Evolutionary conservation across 2,113 vertebrate species (phyloP).

Genomic region (Phalacrocorax pelagicus): DNA sequence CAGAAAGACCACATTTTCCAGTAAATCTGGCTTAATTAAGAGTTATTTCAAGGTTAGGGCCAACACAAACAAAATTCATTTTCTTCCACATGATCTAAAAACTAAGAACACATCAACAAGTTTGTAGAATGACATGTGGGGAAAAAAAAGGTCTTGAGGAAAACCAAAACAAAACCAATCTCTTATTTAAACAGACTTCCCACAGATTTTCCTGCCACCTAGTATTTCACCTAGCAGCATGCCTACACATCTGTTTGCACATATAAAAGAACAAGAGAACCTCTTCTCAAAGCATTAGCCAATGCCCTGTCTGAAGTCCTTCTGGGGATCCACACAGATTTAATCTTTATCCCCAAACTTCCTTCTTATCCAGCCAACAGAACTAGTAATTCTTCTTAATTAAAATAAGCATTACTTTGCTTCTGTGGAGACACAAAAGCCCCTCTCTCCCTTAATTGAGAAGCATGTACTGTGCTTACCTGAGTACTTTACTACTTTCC

Average conservation of each 20-base stretch:
- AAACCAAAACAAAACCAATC: background rate
- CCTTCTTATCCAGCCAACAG: background rate
- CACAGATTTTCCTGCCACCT: background rate
- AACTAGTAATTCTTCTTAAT: background rate
- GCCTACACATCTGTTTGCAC: background rate
- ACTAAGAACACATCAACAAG: background rate
- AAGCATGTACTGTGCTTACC: background rate
- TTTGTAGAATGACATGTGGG: background rate
- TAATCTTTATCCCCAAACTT: background rate
- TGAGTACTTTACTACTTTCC: background rate
- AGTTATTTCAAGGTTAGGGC: background rate
- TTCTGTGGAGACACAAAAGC: background rate
- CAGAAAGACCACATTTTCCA: background rate
- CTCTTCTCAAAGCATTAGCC: background rate
- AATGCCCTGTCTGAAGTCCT: background rate
- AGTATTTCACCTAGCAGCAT: background rate
- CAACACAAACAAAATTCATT: background rate
- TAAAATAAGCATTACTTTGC: background rate
- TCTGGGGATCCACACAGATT: background rate
- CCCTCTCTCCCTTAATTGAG: background rate
- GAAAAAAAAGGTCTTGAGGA: background rate
- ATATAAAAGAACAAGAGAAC: background rate
- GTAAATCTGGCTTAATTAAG: background rate
- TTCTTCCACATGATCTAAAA: background rate
- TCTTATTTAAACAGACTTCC: background rate